Base-by-base conservation (phyloP, 2,113 vertebrate genomes). In the Etheostoma spectabile region DNA sequence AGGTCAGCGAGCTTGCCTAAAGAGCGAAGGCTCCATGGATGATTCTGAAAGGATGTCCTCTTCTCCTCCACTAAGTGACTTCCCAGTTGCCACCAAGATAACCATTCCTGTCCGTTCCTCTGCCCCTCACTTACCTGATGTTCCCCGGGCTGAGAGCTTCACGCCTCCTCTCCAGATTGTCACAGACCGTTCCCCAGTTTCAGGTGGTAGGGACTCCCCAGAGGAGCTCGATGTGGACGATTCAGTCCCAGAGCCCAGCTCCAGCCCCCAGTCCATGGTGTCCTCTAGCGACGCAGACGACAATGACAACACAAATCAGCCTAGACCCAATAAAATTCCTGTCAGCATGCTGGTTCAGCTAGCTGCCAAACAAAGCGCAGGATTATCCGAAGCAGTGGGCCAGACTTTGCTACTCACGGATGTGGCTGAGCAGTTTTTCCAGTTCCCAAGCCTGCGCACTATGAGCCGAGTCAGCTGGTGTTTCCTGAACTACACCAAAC, bases 391-490 rank as follows among this genome's bases (percentile, higher is more conserved):
- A 72, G 88, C 91, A 49, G 90, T 78, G 49, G 93, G 95, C 5
- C 96, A 94, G 73, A 93, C 95, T 8, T 94, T 97, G 74, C 92
- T 97, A 15, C 92, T 97, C 79, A 95, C 96, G 0, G 96, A 99
- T 0, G 86, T 95, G 63, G 92, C 96, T 2, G 97, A 97, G 82
- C 97, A 97, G 83, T 93, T 97, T 80, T 95, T 97, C 92, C 97
- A 97, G 90, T 99, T 99, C 79, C 97, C 98, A 0, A 99, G 97
- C 93, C 95, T 99, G 70, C 96, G 97, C 80, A 98, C 97, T 18
- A 96, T 94, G 6, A 99, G 97, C 81, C 96, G 95, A 82, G 97
- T 99, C 86, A 99, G 97, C 95, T 99, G 98, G 98, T 99, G 98
- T 94, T 99, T 99, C 93, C 94, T 99, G 85, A 99, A 97, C 94